Evolutionary conservation across 2,797 vertebrate species (phyloP).

Genomic region (Tinamus major): DNA sequence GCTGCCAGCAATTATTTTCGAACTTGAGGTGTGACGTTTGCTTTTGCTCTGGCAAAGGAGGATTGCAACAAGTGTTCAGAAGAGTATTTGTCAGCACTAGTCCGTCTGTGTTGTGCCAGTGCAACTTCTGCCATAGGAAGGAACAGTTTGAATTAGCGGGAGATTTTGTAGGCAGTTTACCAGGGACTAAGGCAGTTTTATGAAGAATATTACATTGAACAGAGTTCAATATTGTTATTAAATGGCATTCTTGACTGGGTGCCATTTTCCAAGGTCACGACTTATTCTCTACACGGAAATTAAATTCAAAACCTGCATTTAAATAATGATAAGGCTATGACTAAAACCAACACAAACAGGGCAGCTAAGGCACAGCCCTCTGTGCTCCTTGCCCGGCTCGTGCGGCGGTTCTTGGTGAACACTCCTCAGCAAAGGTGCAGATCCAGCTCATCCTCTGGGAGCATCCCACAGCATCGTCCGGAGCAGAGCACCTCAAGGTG

Average conservation of each 20-base stretch:
- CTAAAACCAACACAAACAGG: neutral
- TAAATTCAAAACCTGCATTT: constrained; percentile 41
- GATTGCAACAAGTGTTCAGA: neutral
- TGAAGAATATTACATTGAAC: constrained; percentile 34
- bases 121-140: neutral
- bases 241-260: constrained; percentile 39
- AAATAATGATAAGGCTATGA: constrained; percentile 26
- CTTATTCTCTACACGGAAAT: constrained; percentile 31
- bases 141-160: neutral
- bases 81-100: neutral
- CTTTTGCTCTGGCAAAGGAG: neutral
- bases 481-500: neutral
- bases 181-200: constrained; percentile 31
- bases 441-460: neutral
- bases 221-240: constrained; percentile 63
- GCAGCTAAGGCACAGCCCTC: neutral
- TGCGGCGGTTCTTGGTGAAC: neutral
- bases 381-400: neutral
- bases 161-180: neutral
- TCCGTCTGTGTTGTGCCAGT: neutral
- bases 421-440: neutral
- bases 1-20: neutral
- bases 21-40: neutral
- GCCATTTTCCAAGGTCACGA: constrained; percentile 26
- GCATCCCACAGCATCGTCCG: neutral